phyloP scores from a whole-genome alignment of 2,888 invertebrate genomes.

The Esperia sulphurella region DNA sequence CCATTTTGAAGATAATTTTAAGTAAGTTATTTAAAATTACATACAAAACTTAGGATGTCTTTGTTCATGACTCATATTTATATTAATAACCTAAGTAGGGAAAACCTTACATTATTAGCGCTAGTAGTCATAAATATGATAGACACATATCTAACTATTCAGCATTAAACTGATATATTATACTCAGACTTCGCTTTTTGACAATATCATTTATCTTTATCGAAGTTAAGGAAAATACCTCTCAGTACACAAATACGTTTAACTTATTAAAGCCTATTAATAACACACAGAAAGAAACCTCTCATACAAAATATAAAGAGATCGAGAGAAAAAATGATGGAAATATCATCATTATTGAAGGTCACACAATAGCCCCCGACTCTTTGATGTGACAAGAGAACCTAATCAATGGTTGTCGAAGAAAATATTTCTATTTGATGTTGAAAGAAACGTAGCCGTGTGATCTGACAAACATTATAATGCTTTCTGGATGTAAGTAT shows the following conservation, averaged over 20 bases:
- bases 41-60: too few relatives aligned
- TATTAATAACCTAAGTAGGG: too few relatives aligned
- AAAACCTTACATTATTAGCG: too few relatives aligned
- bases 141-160: background rate
- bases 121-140: too few relatives aligned
- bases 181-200: background rate
- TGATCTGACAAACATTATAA: conserved; percentile 25
- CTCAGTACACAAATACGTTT: conserved; percentile 10
- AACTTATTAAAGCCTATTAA: conserved; percentile 10
- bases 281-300: conserved; percentile 12
- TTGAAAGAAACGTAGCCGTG: conserved; percentile 23
- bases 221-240: conserved; percentile 3
- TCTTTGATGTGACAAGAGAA: conserved; percentile 73
- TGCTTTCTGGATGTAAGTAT: conserved; percentile 25
- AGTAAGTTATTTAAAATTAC: background rate
- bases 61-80: too few relatives aligned
- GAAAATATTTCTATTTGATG: conserved; percentile 58
- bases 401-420: conserved; percentile 64
- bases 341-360: conserved; percentile 54
- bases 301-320: conserved; percentile 19
- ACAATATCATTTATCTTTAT: conserved; percentile 9
- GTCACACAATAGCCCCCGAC: conserved; percentile 50
- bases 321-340: conserved; percentile 51
- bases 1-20: background rate
- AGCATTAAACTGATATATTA: background rate